A percentile compares a stretch with the other conserved stretches of the same genome.
These are phyloP conservation scores for Epinephelus lanceolatus DNA, from an alignment of 2,113 vertebrate genomes.

Conservation along the genomic window DNA sequence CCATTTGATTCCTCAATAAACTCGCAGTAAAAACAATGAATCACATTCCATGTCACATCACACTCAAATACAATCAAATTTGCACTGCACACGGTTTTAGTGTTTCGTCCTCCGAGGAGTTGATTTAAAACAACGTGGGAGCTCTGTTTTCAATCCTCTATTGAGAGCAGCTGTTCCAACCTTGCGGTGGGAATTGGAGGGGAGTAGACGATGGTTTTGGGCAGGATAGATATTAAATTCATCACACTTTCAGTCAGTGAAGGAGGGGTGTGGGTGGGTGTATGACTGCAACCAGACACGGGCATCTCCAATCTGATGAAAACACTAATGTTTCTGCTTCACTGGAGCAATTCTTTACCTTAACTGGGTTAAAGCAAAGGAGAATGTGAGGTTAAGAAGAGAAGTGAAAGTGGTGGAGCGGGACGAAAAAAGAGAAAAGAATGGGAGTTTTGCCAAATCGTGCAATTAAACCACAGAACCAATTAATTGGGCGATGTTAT, in stretches of 20 bases:
- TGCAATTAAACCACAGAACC: constrained; percentile 72
- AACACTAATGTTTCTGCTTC: constrained; percentile 69
- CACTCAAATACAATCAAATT: constrained; percentile 55
- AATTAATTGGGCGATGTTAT: constrained; percentile 74
- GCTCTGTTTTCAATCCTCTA: constrained; percentile 67
- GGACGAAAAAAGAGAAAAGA: constrained; percentile 10
- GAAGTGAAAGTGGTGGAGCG: constrained; percentile 34
- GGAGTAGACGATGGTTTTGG: constrained; percentile 44
- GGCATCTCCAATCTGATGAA: constrained; percentile 55
- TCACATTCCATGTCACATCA: constrained; percentile 57
- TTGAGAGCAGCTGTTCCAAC: constrained; percentile 65
- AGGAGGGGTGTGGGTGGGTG: background rate
- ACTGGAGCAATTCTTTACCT: constrained; percentile 67
- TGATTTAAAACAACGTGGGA: constrained; percentile 56
- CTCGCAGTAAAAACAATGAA: constrained; percentile 64
- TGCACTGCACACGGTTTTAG: constrained; percentile 14
- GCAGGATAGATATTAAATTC: constrained; percentile 69
- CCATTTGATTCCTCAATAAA: constrained; percentile 66
- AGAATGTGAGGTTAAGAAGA: constrained; percentile 51
- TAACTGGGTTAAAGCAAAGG: constrained; percentile 59
- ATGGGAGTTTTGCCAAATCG: constrained; percentile 67
- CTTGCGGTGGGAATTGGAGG: constrained; percentile 53
- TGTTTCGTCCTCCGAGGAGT: constrained; percentile 45
- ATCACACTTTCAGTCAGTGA: constrained; percentile 58
- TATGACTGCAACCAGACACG: constrained; percentile 60